Conservation (phyloP, 2,113 vertebrate genomes). For the Tretioscincus oriximinensis region DNA sequence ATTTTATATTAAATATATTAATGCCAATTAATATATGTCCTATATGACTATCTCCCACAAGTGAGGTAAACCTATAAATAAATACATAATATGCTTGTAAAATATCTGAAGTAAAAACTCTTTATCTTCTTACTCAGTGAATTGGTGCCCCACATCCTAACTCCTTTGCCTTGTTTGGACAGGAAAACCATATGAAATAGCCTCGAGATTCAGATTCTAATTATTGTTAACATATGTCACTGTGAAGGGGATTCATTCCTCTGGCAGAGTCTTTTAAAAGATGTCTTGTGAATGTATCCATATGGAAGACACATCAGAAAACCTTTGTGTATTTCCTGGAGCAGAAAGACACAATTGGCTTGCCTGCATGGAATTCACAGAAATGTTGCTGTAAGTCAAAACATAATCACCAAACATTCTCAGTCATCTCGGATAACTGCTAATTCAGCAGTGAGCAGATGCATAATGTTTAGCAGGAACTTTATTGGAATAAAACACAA, state of each 20-base stretch:
- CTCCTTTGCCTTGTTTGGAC: background rate
- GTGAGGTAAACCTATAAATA: no score
- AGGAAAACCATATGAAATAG: background rate
- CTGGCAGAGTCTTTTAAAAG: background rate
- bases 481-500: background rate
- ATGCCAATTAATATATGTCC: no score
- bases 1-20: no score
- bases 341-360: background rate
- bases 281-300: background rate
- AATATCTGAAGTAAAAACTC: no score
- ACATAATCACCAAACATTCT: background rate
- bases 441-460: background rate
- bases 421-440: background rate
- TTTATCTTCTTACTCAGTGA: background rate
- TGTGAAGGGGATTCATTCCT: background rate
- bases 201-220: background rate
- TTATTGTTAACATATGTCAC: background rate
- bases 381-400: background rate
- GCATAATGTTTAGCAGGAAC: background rate
- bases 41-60: no score
- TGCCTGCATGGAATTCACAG: background rate
- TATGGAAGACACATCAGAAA: background rate
- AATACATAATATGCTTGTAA: no score
- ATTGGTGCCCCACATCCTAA: background rate
- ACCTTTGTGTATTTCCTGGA: background rate